Percentiles rank a stretch among this genome's conserved stretches.
Conservation (phyloP, 1,140 invertebrate species). For the Homarus americanus region DNA sequence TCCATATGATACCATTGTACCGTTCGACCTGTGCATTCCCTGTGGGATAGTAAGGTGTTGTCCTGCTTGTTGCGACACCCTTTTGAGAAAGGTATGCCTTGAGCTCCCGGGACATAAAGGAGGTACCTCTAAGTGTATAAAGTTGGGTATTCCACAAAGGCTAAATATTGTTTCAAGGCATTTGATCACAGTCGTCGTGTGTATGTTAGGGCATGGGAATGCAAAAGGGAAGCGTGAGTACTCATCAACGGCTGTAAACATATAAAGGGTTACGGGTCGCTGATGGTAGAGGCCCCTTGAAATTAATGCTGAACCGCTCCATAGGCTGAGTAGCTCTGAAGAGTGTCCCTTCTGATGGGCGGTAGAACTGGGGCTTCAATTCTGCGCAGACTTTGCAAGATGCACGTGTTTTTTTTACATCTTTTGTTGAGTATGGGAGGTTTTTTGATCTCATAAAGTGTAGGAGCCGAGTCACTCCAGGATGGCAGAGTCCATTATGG, state of each 20-base stretch:
- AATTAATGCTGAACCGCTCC: constrained; percentile 38
- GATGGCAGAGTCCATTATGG: no score
- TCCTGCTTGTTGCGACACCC: neutral
- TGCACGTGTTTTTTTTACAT: neutral
- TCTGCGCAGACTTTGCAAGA: constrained; percentile 44
- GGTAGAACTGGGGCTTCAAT: constrained; percentile 8
- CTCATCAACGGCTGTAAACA: constrained; percentile 10
- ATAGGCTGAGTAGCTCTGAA: constrained; percentile 22
- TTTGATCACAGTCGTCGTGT: constrained; percentile 9
- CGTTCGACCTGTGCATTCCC: constrained; percentile 12
- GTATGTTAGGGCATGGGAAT: constrained; percentile 18
- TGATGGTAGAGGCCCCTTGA: constrained; percentile 32
- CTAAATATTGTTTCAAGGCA: neutral
- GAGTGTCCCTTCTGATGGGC: neutral
- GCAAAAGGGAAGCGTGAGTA: constrained; percentile 43
- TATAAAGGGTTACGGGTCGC: constrained; percentile 21
- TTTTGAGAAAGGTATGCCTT: neutral
- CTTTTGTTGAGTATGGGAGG: neutral
- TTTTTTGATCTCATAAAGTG: no score
- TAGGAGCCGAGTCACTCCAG: no score
- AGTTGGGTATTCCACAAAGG: neutral
- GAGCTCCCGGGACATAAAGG: neutral
- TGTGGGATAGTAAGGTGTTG: neutral
- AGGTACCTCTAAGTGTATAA: constrained; percentile 3
- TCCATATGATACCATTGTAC: constrained; percentile 18